Conservation (phyloP, 2,113 vertebrate genomes). For the Globicephala melas region DNA sequence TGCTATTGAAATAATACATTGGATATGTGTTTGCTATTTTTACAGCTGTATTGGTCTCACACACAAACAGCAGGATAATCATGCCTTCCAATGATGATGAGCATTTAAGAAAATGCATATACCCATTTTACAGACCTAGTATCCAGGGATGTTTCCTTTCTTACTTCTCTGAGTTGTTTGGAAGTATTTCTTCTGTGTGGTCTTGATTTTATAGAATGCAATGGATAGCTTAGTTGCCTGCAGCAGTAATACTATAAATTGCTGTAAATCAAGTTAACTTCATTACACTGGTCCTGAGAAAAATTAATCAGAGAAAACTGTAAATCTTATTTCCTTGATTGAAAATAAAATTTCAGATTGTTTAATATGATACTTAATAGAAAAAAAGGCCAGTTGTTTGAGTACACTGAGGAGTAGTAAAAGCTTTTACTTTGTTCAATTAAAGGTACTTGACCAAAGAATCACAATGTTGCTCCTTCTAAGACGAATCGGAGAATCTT, state of each 20-base stretch:
- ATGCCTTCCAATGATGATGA: background rate
- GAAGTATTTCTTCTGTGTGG: background rate
- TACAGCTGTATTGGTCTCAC: background rate
- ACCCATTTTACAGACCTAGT: background rate
- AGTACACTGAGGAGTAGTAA: background rate
- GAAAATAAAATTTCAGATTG: slow-evolving; percentile 11
- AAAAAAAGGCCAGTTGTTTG: background rate
- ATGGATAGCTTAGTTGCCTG: background rate
- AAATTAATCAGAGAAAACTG: slow-evolving; percentile 5
- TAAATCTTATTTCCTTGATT: background rate
- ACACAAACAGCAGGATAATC: background rate
- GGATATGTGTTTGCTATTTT: background rate
- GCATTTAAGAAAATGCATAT: background rate
- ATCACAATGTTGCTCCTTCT: background rate
- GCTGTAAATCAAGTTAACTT: background rate
- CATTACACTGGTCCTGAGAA: background rate
- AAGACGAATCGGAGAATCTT: background rate
- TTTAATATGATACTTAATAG: background rate
- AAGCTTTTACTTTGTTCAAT: background rate
- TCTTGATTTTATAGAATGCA: background rate
- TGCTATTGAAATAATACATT: background rate
- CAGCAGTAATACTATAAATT: background rate
- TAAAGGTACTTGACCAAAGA: background rate
- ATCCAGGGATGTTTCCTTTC: background rate
- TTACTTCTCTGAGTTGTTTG: background rate